A percentile compares a stretch with the other conserved stretches of the same genome.
Conservation (phyloP, 2,797 vertebrate species). For the Pygocentrus nattereri region DNA sequence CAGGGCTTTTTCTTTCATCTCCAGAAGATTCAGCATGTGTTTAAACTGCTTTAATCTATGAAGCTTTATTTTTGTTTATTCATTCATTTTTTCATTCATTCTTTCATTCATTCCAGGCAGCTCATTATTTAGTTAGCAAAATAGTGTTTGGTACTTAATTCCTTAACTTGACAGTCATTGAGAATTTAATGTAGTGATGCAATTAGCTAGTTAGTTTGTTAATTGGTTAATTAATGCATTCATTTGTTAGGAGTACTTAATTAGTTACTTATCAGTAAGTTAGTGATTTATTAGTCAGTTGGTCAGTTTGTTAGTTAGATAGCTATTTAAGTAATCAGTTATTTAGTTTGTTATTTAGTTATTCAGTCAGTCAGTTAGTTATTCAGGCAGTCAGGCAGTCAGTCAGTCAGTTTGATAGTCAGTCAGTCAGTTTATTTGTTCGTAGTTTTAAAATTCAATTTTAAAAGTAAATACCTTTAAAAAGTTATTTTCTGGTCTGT, state of each 20-base stretch:
- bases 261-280: neutral
- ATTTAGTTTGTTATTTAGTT: too few relatives aligned
- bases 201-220: neutral
- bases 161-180: neutral
- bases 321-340: too few relatives aligned
- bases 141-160: neutral
- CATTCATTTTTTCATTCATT: neutral
- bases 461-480: neutral
- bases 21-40: neutral
- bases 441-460: neutral
- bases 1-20: neutral
- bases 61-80: neutral
- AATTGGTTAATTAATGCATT: neutral
- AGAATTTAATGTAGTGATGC: too few relatives aligned
- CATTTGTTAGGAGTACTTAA: too few relatives aligned
- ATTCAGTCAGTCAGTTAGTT: too few relatives aligned
- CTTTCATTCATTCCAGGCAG: too few relatives aligned
- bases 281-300: too few relatives aligned
- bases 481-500: neutral
- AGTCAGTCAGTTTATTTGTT: neutral
- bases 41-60: neutral
- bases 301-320: too few relatives aligned
- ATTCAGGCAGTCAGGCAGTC: neutral
- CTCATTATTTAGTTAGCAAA: neutral
- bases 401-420: neutral